phyloP scores from a whole-genome alignment of 35 echinoderm and acorn worm genomes.

The Diadema setosum region DNA sequence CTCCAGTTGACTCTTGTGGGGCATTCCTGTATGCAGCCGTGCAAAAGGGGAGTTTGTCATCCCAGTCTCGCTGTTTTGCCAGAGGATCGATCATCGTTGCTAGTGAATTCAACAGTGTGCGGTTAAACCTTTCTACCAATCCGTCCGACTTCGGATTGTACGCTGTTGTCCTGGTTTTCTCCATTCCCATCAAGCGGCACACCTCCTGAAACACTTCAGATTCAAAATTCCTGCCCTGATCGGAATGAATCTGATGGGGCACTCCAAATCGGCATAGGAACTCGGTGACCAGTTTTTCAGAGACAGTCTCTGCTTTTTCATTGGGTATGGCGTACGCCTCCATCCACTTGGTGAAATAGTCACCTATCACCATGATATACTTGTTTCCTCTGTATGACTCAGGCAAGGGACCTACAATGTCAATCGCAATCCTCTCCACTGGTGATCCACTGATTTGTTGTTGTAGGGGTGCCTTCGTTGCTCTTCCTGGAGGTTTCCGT shows the following conservation, averaged over 20 bases:
- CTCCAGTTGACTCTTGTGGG: constrained; percentile 49
- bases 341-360: constrained; percentile 48
- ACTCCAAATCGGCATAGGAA: constrained; percentile 46
- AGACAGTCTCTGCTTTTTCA: constrained; percentile 40
- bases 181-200: neutral
- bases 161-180: constrained; percentile 57
- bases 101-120: neutral
- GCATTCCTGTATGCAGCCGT: constrained; percentile 19
- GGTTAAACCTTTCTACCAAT: constrained; percentile 57
- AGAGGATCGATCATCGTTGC: neutral
- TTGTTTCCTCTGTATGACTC: constrained; percentile 25
- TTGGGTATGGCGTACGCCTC: constrained; percentile 43
- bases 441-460: neutral
- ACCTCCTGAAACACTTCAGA: constrained; percentile 27
- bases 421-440: constrained; percentile 68
- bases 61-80: constrained; percentile 40
- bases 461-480: constrained; percentile 26
- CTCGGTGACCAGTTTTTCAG: constrained; percentile 15
- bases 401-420: constrained; percentile 63
- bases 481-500: neutral
- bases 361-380: constrained; percentile 31
- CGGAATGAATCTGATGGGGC: neutral
- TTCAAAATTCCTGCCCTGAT: constrained; percentile 67
- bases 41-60: constrained; percentile 29
- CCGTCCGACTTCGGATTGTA: constrained; percentile 48